Base-by-base conservation (phyloP, 1,140 invertebrate genomes). In the Macrocentrus cingulum region DNA sequence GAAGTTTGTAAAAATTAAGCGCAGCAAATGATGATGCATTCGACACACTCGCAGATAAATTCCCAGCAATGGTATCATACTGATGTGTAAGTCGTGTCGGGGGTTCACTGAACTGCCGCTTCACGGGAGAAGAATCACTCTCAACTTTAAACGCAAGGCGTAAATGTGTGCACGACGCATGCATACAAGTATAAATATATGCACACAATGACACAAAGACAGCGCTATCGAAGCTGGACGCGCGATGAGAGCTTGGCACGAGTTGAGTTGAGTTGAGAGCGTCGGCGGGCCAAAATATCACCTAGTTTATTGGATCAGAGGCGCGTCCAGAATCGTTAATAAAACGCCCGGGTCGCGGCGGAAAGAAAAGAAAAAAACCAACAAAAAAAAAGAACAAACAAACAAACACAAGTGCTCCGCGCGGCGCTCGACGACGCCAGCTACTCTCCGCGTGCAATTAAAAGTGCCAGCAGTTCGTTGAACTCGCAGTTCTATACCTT, bases 41-140 rank as follows among this genome's bases (percentile, higher is more conserved):
- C 63, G 62, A 68, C 65, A 64, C 57, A 29, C 54, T 62, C 61
- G 64, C 70, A 72, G 71, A 75, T 72, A 70, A 72, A 72, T 72
- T 72, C 64, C 61, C 65, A 63, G 65, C 63, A 65, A 66, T 61
- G 66, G 58, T 42, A 48, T 62, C 70, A 67, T 71, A 69, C 62
- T 58, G 63, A 61, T 36, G 46, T 55, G n/a, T n/a, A n/a, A n/a
- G n/a, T n/a, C n/a, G n/a, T n/a, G n/a, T 22, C 39, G 49, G 42
- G 60, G 59, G 63, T 64, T 64, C 59, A 60, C 16, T 56, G 63
- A 61, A 64, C 63, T 49, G 52, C 45, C 36, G 55, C 54, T 42
- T 46, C 20, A 42, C 50, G 22, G 36, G 55, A 25, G 36, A 56
- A 56, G 49, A 56, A 46, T 48, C 22, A 16, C 36, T 49, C 18